Conservation (phyloP, 2,888 invertebrate species). For the Hydroisotoma schaefferi region DNA sequence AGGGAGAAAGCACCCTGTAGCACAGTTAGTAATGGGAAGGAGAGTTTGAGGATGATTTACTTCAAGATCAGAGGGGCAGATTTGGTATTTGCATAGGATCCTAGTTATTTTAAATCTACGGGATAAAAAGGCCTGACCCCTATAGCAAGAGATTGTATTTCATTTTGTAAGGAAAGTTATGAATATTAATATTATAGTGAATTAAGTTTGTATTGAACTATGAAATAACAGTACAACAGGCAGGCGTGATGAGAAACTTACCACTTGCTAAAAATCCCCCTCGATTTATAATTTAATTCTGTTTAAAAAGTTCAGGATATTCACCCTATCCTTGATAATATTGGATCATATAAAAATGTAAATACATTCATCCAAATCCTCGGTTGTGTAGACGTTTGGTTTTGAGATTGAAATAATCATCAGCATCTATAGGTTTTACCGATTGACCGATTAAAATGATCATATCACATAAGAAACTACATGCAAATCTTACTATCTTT, state of each 20-base stretch:
- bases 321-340: too few species aligned
- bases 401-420: too few species aligned
- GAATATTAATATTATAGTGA: conserved; percentile 19
- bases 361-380: too few species aligned
- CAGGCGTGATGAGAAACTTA: conserved; percentile 12
- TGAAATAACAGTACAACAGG: neutral
- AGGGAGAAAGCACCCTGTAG: neutral
- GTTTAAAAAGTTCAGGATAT: too few species aligned
- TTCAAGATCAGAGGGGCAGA: neutral
- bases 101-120: neutral
- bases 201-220: neutral
- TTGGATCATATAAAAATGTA: neutral
- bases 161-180: too few species aligned
- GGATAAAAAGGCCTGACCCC: neutral
- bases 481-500: too few species aligned
- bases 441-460: too few species aligned
- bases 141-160: too few species aligned
- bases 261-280: conserved; percentile 13
- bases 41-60: conserved; percentile 4
- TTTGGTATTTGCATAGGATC: conserved; percentile 4
- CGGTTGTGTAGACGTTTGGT: too few species aligned
- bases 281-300: conserved; percentile 7
- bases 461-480: too few species aligned
- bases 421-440: too few species aligned
- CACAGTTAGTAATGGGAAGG: neutral